These are phyloP conservation scores for Heliconius congener DNA, from an alignment of 1,140 invertebrate species.

Conservation along the genomic window DNA sequence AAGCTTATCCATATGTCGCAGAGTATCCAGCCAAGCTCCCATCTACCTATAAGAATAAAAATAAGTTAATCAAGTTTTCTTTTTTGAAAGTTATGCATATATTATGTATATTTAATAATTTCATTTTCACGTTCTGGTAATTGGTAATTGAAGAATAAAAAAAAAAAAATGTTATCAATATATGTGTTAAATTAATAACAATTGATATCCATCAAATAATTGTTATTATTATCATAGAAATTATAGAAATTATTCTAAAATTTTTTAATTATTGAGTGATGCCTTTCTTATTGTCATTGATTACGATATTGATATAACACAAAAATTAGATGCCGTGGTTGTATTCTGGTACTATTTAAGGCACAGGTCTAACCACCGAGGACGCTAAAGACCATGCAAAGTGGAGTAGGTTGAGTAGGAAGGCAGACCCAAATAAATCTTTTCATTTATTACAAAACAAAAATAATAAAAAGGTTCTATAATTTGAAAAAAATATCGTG, in stretches of 20 bases:
- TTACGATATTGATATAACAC: not conserved
- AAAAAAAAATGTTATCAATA: no score
- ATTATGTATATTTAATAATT: no score
- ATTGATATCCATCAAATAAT: not conserved
- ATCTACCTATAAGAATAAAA: constrained; percentile 82
- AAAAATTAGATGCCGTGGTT: not conserved
- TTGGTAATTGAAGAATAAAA: no score
- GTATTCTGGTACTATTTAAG: not conserved
- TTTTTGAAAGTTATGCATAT: no score
- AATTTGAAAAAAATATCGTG: not conserved
- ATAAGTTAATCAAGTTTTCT: not conserved
- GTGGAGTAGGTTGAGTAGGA: no score
- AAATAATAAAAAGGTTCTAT: not conserved
- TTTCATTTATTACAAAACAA: not conserved
- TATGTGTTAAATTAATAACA: not conserved
- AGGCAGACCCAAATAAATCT: no score
- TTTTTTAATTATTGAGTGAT: not conserved
- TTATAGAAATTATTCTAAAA: not conserved
- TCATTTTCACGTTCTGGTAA: no score
- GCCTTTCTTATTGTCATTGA: not conserved
- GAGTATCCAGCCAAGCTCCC: constrained; percentile 89
- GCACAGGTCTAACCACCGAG: no score
- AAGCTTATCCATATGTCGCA: constrained; percentile 96
- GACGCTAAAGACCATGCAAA: no score
- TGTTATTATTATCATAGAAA: not conserved